These are phyloP conservation scores for Maccullochella peelii DNA, from an alignment of 2,113 vertebrate genomes.

Conservation along the genomic window DNA sequence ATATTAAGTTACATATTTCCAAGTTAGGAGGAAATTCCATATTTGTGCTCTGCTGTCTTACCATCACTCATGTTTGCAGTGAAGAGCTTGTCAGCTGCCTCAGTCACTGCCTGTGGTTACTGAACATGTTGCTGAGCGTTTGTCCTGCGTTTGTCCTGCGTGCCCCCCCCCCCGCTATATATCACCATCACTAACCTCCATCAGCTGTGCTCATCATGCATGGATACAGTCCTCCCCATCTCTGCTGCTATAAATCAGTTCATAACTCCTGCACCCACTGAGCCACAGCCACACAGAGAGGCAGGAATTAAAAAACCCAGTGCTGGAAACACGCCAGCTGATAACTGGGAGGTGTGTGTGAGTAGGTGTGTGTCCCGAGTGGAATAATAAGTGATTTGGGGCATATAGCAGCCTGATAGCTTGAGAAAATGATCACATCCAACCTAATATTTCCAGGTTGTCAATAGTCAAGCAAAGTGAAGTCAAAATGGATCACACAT, in stretches of 20 bases:
- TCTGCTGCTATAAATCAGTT: slow-evolving; percentile 25
- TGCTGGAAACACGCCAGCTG: not conserved
- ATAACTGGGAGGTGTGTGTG: not conserved
- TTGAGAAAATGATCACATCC: not conserved
- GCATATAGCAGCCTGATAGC: not conserved
- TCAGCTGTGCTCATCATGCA: slow-evolving; percentile 27
- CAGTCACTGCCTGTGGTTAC: not conserved
- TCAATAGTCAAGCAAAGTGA: not conserved
- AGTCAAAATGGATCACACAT: not conserved
- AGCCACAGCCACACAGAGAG: not conserved
- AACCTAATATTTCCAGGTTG: not conserved
- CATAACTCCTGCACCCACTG: not conserved
- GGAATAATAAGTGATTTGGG: slow-evolving; percentile 1
- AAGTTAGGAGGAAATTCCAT: not conserved
- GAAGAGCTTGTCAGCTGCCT: not conserved
- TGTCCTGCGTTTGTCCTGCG: not conserved
- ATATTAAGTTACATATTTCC: not conserved
- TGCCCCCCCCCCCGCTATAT: not conserved
- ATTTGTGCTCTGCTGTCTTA: not conserved
- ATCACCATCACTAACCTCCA: slow-evolving; percentile 25
- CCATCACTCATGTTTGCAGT: not conserved
- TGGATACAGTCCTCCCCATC: slow-evolving; percentile 1
- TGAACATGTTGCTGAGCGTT: not conserved
- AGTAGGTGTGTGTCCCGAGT: not conserved
- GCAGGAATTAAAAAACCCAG: slow-evolving; percentile 1